Base-by-base conservation (phyloP, 2,113 vertebrate genomes). In the Melanocharis versteri region DNA sequence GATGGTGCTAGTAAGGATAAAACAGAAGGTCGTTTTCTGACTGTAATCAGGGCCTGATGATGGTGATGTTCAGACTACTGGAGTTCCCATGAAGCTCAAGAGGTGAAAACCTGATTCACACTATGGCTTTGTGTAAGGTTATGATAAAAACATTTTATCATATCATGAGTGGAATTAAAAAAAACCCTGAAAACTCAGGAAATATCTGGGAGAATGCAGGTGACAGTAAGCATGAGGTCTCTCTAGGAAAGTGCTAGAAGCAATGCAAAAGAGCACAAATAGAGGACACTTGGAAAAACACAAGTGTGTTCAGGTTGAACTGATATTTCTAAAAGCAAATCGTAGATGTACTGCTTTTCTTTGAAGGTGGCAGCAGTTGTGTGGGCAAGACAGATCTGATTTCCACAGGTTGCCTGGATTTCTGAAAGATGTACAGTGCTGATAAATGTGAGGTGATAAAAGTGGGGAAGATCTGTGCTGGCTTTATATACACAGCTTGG, bases 281-380 rank as follows among this genome's bases (percentile, higher is more conserved):
- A 69, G 91, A 86, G 57, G 80, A 48, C 26, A 20, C 28, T 79
- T 88, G 44, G 47, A 80, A 83, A 94, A 88, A 51, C 22, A 62
- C 20, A n/a, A n/a, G 31, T 24, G 10, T 65, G 19, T 65, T 83
- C 53, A 65, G 50, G 40, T 69, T 90, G 53, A 72, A 51, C 72
- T 80, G 39, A 39, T 79, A 31, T 80, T 90, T 95, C 76, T 80
- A 42, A 94, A 91, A 86, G 51, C 75, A 85, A 62, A 54, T 44
- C 48, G 89, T 60, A 89, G 58, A 40, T 69, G 45, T 69, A 28
- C 62, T 5, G 7, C 71, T 89, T 80, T 72, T 35, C 66, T 90
- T 96, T 90, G 86, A 88, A 94, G 76, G 80, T 94, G 71, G 76
- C 93, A 94, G 91, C 91, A 95, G 93, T 68, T 95, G 83, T 65